A percentile compares a stretch with the other conserved stretches of the same genome.
phyloP scores from a whole-genome alignment of 2,888 invertebrate genomes.

The Folsomia candida region DNA sequence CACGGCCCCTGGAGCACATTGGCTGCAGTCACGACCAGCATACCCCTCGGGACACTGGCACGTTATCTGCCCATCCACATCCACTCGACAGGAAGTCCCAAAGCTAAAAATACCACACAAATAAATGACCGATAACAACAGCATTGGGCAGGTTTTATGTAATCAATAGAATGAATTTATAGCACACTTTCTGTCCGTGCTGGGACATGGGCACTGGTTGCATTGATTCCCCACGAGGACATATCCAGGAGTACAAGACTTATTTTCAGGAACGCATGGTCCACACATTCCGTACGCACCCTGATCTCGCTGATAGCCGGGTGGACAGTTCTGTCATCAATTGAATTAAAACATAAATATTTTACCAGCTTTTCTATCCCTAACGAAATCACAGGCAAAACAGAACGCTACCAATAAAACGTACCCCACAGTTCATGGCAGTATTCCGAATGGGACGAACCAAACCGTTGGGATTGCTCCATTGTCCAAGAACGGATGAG shows the following conservation, averaged over 20 bases:
- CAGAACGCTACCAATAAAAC: neutral
- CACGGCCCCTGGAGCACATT: constrained; percentile 38
- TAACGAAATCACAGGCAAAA: neutral
- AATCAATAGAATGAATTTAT: neutral
- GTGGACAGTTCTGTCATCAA: constrained; percentile 24
- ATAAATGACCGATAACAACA: neutral
- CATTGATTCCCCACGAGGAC: constrained; percentile 24
- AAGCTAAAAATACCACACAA: constrained; percentile 20
- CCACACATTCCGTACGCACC: constrained; percentile 25
- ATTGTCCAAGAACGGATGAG: neutral
- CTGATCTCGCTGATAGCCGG: constrained; percentile 19
- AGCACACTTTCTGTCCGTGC: constrained; percentile 21
- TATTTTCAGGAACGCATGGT: constrained; percentile 10
- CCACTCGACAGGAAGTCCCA: constrained; percentile 34
- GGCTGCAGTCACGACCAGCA: constrained; percentile 37
- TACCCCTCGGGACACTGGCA: constrained; percentile 42
- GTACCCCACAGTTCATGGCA: constrained; percentile 24
- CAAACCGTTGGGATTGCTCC: constrained; percentile 20
- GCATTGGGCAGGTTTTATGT: neutral
- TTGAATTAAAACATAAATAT: neutral
- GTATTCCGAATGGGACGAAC: constrained; percentile 8
- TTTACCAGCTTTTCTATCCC: neutral
- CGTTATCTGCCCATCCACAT: constrained; percentile 28
- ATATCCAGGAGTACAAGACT: constrained; percentile 26
- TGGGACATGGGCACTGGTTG: constrained; percentile 35